Evolutionary conservation across 2,888 invertebrate genomes (phyloP).

Genomic region (Xestia c-nigrum): DNA sequence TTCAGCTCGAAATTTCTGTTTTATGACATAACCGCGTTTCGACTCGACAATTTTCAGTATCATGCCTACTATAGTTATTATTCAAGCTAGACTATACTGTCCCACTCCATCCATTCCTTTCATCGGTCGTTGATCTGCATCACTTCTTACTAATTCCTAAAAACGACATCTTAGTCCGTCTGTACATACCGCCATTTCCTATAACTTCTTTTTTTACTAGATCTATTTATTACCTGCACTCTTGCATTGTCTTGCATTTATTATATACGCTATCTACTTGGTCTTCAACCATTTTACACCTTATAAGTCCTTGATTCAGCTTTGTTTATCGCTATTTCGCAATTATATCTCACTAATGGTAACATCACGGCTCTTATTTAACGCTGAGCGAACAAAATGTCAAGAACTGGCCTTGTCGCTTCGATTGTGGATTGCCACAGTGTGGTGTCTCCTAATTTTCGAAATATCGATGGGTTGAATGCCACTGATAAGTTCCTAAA

Average conservation of each 20-base stretch:
- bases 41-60: background rate
- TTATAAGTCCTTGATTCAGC: slow-evolving; percentile 16
- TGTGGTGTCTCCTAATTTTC: slow-evolving; percentile 5
- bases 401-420: slow-evolving; percentile 44
- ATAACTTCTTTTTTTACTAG: background rate
- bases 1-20: background rate
- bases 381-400: slow-evolving; percentile 40
- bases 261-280: background rate
- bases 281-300: slow-evolving; percentile 6
- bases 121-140: background rate
- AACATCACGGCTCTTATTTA: slow-evolving; percentile 34
- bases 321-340: slow-evolving; percentile 21
- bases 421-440: slow-evolving; percentile 25
- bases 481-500: too few relatives aligned
- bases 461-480: slow-evolving; percentile 7
- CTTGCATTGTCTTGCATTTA: too few relatives aligned
- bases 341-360: slow-evolving; percentile 25
- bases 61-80: background rate
- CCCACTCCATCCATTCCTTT: background rate
- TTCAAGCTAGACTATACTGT: background rate
- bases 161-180: background rate
- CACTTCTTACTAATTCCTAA: background rate
- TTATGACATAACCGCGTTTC: background rate
- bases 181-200: background rate
- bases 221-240: background rate